Conservation (phyloP, 2,113 vertebrate genomes). For the Oenanthe melanoleuca region DNA sequence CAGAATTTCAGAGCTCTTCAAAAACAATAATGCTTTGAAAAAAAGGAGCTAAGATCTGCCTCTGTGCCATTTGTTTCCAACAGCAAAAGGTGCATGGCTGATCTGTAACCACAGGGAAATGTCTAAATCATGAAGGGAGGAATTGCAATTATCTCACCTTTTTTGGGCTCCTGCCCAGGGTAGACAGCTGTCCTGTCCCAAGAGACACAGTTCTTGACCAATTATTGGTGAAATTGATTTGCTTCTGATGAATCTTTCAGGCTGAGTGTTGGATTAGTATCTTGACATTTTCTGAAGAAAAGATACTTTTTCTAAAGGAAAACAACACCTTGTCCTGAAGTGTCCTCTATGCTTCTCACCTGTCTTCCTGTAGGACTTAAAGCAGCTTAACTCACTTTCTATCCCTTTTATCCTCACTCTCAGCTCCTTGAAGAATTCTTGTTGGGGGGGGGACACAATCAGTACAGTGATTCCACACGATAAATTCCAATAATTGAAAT, state of each 20-base stretch:
- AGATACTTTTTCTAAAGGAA: neutral
- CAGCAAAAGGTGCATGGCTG: neutral
- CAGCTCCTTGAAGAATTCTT: neutral
- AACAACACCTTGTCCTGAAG: neutral
- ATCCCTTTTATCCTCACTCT: neutral
- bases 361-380: neutral
- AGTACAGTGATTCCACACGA: neutral
- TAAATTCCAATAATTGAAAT: neutral
- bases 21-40: slow-evolving; percentile 52
- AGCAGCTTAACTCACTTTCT: neutral
- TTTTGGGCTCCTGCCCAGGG: neutral
- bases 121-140: neutral
- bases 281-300: neutral
- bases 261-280: neutral
- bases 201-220: neutral
- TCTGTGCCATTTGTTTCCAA: slow-evolving; percentile 18
- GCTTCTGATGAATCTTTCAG: neutral
- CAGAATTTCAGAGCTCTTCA: slow-evolving; percentile 61
- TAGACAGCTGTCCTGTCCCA: neutral
- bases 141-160: neutral
- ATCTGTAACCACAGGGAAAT: neutral
- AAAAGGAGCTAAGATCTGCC: slow-evolving; percentile 20
- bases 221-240: neutral
- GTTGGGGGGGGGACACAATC: neutral
- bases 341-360: neutral